Evolutionary conservation across 1,140 invertebrate species (phyloP).

Genomic region (Venturia canescens): DNA sequence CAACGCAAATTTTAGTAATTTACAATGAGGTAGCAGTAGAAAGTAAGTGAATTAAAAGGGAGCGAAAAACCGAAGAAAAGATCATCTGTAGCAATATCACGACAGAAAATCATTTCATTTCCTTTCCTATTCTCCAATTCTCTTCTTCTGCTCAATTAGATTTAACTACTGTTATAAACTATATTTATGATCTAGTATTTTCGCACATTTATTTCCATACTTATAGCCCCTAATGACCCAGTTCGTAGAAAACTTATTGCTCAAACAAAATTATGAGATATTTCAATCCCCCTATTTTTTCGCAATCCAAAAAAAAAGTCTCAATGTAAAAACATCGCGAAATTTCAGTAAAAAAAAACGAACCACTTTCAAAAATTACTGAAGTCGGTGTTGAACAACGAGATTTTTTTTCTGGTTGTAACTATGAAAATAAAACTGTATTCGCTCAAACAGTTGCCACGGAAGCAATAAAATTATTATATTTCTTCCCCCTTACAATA

Average conservation of each 20-base stretch:
- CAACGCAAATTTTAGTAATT: background rate
- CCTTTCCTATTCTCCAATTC: constrained; percentile 35
- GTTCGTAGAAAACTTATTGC: constrained; percentile 41
- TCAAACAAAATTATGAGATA: constrained; percentile 41
- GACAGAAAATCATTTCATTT: background rate
- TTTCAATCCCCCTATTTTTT: background rate
- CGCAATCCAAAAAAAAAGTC: background rate
- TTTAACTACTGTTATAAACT: constrained; percentile 42
- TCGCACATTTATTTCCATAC: background rate
- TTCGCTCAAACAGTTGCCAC: background rate
- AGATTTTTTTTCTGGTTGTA: background rate
- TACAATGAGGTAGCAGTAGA: background rate
- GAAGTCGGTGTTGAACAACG: background rate
- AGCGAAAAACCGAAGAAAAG: constrained; percentile 33
- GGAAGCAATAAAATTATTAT: constrained; percentile 4
- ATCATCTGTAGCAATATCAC: constrained; percentile 12
- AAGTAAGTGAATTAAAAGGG: constrained; percentile 18
- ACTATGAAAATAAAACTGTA: too few relatives aligned
- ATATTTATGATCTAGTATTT: constrained; percentile 24
- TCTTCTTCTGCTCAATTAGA: constrained; percentile 69
- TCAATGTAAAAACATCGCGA: background rate
- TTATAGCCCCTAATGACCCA: constrained; percentile 9
- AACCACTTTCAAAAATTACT: too few relatives aligned
- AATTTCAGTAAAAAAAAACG: background rate
- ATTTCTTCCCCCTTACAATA: background rate